Evolutionary conservation across 2,113 vertebrate species (phyloP), one percentile per base, ranked within the genome.

Genomic region (Ammospiza nelsoni): DNA sequence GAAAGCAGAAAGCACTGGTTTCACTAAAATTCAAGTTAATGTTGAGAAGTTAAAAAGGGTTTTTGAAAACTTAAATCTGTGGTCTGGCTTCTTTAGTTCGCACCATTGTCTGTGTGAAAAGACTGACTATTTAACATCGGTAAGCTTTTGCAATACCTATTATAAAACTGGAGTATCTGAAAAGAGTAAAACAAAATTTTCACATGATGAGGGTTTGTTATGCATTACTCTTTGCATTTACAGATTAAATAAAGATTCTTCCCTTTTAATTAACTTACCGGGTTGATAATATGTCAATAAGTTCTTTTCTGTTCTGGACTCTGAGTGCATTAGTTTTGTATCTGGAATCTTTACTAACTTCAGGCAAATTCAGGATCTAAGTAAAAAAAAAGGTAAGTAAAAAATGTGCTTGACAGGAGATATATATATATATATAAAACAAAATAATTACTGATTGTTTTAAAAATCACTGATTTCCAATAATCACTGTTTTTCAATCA

Each of bases 241-340:
- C 8, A 87, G 37, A 33, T 74, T 35, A n/a, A 80, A 74, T 46
- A 21, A 52, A 11, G 78, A 61, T 86, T 68, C 31, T 71, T 76
- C 28, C 15, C 29, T 48, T 65, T 48, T 43, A 80, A 69, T 67
- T 78, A 80, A 96, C 96, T 95, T 98, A 99, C 99, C 98, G 97
- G 62, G 96, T 68, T 59, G 98, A 98, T 33, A 99, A 92, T 51
- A 96, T 95, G 68, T 96, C 94, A 94, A 98, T 96, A 90, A 99
- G 98, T 41, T 98, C 96, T 92, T 97, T 97, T 80, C 99, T 98
- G 96, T 99, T 98, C 75, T 98, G 96, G 59, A 99, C 99, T 91
- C 99, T 97, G 86, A 99, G 98, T 28, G 95, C 94, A 96, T 99
- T 99, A 85, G 96, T 99, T 97, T 97, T 98, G 95, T 98, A 99